Conservation (phyloP, 2,888 invertebrate species). For the Agonopterix arenella region DNA sequence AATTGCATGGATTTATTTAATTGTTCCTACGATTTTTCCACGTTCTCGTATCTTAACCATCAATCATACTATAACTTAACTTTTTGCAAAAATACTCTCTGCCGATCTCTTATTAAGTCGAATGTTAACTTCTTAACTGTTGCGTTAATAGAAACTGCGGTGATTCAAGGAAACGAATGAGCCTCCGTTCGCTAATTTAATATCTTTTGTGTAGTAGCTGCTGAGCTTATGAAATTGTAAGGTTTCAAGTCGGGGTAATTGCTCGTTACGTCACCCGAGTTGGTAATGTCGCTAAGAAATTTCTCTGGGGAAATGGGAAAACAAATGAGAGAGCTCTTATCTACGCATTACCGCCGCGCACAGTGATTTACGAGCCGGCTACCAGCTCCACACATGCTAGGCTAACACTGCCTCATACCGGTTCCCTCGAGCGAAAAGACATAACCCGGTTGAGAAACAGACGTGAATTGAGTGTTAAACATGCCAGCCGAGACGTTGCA, state of each 20-base stretch:
- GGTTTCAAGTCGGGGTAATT: conserved; percentile 40
- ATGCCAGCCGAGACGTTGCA: conserved; percentile 48
- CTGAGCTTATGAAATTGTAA: conserved; percentile 31
- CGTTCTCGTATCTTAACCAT: conserved; percentile 26
- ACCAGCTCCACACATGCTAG: conserved; percentile 43
- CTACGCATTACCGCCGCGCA: conserved; percentile 66
- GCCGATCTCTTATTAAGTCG: not conserved
- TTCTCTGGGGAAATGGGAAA: conserved; percentile 70
- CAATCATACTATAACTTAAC: conserved; percentile 11
- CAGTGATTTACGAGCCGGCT: conserved; percentile 65
- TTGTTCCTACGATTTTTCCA: conserved; percentile 14
- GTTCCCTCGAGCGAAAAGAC: conserved; percentile 51
- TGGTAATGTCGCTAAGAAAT: conserved; percentile 67
- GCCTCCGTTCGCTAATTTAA: too few species aligned
- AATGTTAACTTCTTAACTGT: not conserved
- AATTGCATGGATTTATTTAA: conserved; percentile 34
- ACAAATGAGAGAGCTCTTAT: conserved; percentile 73
- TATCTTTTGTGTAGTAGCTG: conserved; percentile 3
- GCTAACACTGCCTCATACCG: conserved; percentile 30
- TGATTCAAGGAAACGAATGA: not conserved
- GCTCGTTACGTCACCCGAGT: conserved; percentile 53
- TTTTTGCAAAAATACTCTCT: conserved; percentile 10
- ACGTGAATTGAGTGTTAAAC: conserved; percentile 63
- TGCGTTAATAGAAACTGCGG: conserved; percentile 1
- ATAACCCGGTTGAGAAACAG: conserved; percentile 52